Conservation (phyloP, 1,140 invertebrate species). For the Magallana ariakensis region DNA sequence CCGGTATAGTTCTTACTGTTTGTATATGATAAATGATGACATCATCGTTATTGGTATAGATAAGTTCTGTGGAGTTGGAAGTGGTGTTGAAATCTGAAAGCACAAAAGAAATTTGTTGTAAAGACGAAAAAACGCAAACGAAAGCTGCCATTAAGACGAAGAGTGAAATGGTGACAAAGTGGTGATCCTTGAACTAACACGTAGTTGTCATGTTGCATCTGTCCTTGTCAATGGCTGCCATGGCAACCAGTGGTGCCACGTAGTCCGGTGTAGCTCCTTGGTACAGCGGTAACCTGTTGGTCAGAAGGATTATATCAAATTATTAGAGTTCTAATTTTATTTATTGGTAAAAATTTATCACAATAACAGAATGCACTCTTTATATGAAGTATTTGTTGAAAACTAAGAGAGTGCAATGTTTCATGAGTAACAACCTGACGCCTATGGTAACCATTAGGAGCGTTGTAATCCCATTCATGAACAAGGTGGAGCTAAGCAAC, state of each 20-base stretch:
- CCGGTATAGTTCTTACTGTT: not conserved
- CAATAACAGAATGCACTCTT: not conserved
- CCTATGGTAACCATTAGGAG: conserved; percentile 63
- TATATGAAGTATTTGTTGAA: not conserved
- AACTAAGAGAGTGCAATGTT: not conserved
- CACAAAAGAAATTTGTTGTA: not conserved
- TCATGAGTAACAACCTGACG: conserved; percentile 50
- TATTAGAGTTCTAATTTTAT: not conserved
- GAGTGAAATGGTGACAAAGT: not conserved
- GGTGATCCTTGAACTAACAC: not conserved
- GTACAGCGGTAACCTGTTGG: conserved; percentile 49
- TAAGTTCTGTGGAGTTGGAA: not conserved
- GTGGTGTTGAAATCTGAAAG: conserved; percentile 21
- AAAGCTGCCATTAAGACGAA: not conserved
- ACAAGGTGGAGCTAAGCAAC: conserved; percentile 63
- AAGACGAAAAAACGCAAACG: not conserved
- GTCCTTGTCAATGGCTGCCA: conserved; percentile 51
- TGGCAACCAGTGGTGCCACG: conserved; percentile 51
- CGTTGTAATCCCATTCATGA: conserved; percentile 66
- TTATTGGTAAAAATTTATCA: too few species aligned
- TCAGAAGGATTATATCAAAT: not conserved
- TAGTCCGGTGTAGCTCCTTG: conserved; percentile 59
- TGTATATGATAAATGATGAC: conserved; percentile 23
- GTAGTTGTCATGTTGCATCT: conserved; percentile 42
- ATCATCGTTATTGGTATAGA: not conserved